Evolutionary conservation across 2,113 vertebrate genomes (phyloP).

Genomic region (Rhinogobius similis): DNA sequence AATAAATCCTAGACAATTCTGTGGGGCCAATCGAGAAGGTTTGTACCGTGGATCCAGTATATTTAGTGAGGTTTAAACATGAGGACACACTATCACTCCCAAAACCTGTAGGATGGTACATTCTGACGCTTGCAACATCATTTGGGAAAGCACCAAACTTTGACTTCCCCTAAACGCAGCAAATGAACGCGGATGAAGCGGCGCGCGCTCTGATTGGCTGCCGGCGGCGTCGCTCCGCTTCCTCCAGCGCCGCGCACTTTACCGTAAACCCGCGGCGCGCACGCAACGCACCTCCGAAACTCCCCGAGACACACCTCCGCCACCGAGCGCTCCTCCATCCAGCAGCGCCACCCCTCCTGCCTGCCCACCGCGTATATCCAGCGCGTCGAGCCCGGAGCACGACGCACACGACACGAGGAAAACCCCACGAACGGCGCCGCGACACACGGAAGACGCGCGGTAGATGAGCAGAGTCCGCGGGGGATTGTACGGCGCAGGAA

Average conservation of each 20-base stretch:
- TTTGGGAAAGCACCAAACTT: too few relatives aligned
- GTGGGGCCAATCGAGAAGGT: too few relatives aligned
- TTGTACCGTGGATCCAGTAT: too few relatives aligned
- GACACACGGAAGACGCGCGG: constrained; percentile 44
- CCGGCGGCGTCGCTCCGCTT: constrained; percentile 43
- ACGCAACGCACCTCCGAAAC: constrained; percentile 22
- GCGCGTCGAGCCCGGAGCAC: not conserved
- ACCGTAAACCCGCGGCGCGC: constrained; percentile 17
- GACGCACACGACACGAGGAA: constrained; percentile 62
- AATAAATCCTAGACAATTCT: too few relatives aligned
- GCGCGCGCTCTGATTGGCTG: constrained; percentile 47
- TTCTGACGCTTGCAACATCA: too few relatives aligned
- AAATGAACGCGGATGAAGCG: too few relatives aligned
- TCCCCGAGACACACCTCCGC: constrained; percentile 33
- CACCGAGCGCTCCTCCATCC: too few relatives aligned
- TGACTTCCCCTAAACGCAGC: not conserved
- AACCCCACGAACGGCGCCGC: constrained; percentile 69
- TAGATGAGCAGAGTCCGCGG: constrained; percentile 20
- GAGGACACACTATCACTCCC: too few relatives aligned
- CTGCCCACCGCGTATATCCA: constrained; percentile 26
- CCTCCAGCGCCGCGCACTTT: constrained; percentile 25
- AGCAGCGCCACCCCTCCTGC: not conserved
- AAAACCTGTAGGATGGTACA: too few relatives aligned
- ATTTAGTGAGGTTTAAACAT: too few relatives aligned
- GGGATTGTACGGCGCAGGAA: not conserved